Conservation (phyloP, 2,797 vertebrate species). For the Telmatherina bonti region DNA sequence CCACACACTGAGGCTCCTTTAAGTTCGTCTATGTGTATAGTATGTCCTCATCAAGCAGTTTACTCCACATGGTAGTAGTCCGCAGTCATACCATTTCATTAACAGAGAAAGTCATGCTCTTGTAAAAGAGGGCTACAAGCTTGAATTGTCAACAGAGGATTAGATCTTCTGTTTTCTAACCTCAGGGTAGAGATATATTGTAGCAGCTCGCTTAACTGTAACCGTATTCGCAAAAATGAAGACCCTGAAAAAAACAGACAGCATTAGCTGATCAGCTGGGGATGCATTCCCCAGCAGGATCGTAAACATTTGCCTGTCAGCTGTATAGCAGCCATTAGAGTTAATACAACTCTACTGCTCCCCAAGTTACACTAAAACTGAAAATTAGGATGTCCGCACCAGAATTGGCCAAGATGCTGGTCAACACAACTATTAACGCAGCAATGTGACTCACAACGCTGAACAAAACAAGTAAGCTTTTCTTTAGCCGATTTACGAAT, state of each 20-base stretch:
- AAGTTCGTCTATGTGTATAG: conserved; percentile 67
- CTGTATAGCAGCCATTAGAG: conserved; percentile 25
- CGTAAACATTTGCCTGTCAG: conserved; percentile 6
- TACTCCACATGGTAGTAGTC: conserved; percentile 56
- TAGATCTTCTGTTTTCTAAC: conserved; percentile 22
- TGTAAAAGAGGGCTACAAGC: conserved; percentile 21
- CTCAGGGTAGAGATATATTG: conserved; percentile 1
- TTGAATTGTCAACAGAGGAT: conserved; percentile 42
- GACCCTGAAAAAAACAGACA: conserved; percentile 31
- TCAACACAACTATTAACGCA: neutral
- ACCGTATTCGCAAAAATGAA: conserved; percentile 14
- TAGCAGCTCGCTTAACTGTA: conserved; percentile 13
- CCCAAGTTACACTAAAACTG: conserved; percentile 9
- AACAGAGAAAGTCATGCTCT: conserved; percentile 41
- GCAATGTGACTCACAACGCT: neutral
- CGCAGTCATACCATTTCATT: conserved; percentile 52
- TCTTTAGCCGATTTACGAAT: neutral
- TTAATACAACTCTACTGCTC: neutral
- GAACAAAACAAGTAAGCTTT: neutral
- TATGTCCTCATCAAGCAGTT: conserved; percentile 68
- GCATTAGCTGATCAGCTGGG: conserved; percentile 34
- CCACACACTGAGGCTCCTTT: conserved; percentile 67
- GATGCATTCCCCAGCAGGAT: conserved; percentile 7
- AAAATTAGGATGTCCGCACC: neutral
- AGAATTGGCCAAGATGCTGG: conserved; percentile 1